Base-by-base conservation (phyloP, 2,797 vertebrate genomes). In the Okamejei kenojei region DNA sequence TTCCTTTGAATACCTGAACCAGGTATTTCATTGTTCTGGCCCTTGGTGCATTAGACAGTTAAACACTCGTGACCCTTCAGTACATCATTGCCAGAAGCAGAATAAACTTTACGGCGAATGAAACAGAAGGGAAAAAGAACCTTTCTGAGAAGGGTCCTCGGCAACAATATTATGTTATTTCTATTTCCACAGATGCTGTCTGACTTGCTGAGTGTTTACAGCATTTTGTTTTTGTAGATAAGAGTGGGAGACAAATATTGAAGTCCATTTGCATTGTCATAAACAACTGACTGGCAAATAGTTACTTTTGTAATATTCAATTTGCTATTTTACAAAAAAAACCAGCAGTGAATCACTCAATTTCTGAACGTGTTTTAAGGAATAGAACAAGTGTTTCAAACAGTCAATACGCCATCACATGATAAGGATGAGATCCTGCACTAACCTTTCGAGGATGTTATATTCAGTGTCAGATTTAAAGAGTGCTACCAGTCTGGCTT, bases 381-480 rank as follows among this genome's bases (percentile, higher is more conserved):
- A 82, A 82, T 26, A 26, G 15, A 38, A 38, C 45, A 82, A 61
- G 54, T 82, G 0, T 29, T 78, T 78, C n/a, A 78, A 32, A 7
- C 21, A 79, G 54, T 82, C 1, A 61, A 58, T 11, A 58, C 54
- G 61, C 10, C 13, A 26, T 74, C 61, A 86, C 58, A 65, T 19
- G 10, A 7, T 7, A 86, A 32, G 58, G 21, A 68, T 68, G 61
- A 35, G n/a, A 68, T 32, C 63, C 8, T n/a, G 35, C 94, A 97
- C 97, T 98, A 95, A 98, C 99, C 97, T 98, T 94, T 99, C 98
- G 94, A 99, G 96, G 93, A 99, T 91, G 54, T 96, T 97, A 95
- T 98, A 99, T 94, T 99, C 98, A 23, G 93, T 95, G 94, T 99
- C 98, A 0, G 96, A 94, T 94, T 99, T 99, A 94, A 98, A 99